These are phyloP conservation scores for Pterocles gutturalis DNA, from an alignment of 2,113 vertebrate genomes.

Conservation along the genomic window DNA sequence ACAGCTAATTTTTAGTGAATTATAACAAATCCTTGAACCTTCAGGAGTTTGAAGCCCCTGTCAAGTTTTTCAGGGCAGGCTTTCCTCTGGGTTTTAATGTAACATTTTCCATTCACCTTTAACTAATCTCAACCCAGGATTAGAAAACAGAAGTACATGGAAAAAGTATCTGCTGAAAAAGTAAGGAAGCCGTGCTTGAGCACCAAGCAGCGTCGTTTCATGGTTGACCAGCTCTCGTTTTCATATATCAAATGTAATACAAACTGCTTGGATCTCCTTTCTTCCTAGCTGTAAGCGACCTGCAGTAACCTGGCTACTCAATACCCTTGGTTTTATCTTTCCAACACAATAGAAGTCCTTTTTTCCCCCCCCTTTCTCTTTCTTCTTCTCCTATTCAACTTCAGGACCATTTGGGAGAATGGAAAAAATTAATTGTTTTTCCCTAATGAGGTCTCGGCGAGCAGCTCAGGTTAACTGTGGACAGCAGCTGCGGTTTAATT, in stretches of 20 bases:
- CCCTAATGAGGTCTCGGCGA: slow-evolving; percentile 56
- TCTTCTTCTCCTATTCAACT: slow-evolving; percentile 61
- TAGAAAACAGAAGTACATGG: neutral
- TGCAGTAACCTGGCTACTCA: slow-evolving; percentile 56
- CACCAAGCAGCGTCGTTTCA: neutral
- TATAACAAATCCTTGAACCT: neutral
- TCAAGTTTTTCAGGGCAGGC: neutral
- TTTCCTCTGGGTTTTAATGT: neutral
- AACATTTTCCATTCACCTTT: slow-evolving; percentile 30
- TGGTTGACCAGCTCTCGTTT: slow-evolving; percentile 32
- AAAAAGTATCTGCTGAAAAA: neutral
- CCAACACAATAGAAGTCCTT: slow-evolving; percentile 49
- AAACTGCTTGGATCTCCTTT: slow-evolving; percentile 64
- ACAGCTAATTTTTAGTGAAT: neutral
- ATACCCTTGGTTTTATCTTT: slow-evolving; percentile 54
- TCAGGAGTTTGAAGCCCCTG: neutral
- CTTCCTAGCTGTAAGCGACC: slow-evolving; percentile 51
- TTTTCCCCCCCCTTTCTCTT: neutral
- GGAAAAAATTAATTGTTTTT: slow-evolving; percentile 83
- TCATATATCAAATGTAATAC: slow-evolving; percentile 27
- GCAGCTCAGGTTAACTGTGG: slow-evolving; percentile 72
- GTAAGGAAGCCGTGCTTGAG: neutral
- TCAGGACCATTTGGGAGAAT: slow-evolving; percentile 57
- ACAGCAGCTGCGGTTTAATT: slow-evolving; percentile 71
- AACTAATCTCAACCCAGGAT: slow-evolving; percentile 11